Evolutionary conservation across 1,140 invertebrate genomes (phyloP), one percentile per base, ranked within the genome.

Genomic region (Nomia melanderi): DNA sequence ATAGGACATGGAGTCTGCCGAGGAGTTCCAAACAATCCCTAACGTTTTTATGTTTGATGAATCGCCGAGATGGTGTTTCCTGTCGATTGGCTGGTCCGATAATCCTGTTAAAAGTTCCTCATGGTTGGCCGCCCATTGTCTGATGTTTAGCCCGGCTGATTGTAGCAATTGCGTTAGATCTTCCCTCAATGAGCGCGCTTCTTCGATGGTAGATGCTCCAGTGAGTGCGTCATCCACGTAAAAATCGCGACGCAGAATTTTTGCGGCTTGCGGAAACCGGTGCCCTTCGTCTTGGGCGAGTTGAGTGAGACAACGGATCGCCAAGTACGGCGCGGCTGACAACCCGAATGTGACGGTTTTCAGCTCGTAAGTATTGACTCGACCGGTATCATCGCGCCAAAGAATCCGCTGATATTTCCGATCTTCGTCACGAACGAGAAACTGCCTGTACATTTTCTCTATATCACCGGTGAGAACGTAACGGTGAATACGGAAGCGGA

Each of bases 391-490:
- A 8, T 57, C 53, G 9, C 41, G 17, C 41, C 54, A 76, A 0
- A 77, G 6, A 12, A 77, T 69, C 0, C 33, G n/a, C 1, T 69
- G 65, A 0, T 41, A 25, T 2, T 7, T 11, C 2, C 29, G 41
- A 4, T 67, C 31, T 0, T 20, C 7, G 4, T 50, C 2, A 0
- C 11, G 2, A 1, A 77, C 14, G 0, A 14, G 4, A 2, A 82
- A n/a, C 12, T 80, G 54, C 0, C 62, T 11, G 25, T 77, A 77
- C 65, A 62, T 77, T 12, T 77, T 47, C 47, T 47, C 62, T 4
- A 47, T 64, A 8, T 60, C 57, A 5, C 57, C 57, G 0, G 57
- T 60, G 20, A 60, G 2, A 14, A 60, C 33, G 12, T 60, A 60
- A 3, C 5, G 36, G 11, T 63, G 60, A 11, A 44, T 63, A 1